Conservation (phyloP, 2,113 vertebrate species). For the Platanista minor region DNA sequence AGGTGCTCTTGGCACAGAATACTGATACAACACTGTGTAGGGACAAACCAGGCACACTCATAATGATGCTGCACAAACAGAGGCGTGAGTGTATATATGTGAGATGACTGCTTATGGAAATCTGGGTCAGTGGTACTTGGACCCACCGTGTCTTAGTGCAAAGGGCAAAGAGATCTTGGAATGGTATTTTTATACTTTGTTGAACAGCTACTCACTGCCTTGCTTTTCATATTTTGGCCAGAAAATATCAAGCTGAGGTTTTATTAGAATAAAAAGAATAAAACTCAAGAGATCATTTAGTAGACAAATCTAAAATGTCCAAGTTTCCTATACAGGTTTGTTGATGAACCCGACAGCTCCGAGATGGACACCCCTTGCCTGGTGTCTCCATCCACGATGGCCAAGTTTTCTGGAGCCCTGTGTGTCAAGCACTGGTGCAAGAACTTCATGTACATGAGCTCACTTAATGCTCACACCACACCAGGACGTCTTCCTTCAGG, state of each 20-base stretch:
- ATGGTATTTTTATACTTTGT: neutral
- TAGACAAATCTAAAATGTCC: neutral
- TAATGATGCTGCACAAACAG: neutral
- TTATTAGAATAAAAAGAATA: neutral
- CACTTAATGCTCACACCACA: neutral
- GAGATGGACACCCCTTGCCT: neutral
- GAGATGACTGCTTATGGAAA: neutral
- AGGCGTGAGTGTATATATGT: accelerated
- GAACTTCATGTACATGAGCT: neutral
- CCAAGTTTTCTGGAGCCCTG: neutral
- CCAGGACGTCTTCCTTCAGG: neutral
- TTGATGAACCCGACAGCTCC: neutral
- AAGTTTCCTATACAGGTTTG: neutral
- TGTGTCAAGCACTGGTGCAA: neutral
- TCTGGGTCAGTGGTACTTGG: neutral
- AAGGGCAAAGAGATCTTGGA: neutral
- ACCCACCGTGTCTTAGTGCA: neutral
- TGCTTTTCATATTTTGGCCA: neutral
- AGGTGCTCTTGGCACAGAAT: too few relatives aligned
- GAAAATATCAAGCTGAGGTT: neutral
- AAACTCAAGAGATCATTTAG: neutral
- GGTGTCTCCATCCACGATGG: neutral
- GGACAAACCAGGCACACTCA: neutral
- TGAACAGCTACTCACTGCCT: neutral
- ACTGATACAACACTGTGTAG: neutral